Conservation (phyloP, 2,797 vertebrate genomes). For the Myotis daubentonii region DNA sequence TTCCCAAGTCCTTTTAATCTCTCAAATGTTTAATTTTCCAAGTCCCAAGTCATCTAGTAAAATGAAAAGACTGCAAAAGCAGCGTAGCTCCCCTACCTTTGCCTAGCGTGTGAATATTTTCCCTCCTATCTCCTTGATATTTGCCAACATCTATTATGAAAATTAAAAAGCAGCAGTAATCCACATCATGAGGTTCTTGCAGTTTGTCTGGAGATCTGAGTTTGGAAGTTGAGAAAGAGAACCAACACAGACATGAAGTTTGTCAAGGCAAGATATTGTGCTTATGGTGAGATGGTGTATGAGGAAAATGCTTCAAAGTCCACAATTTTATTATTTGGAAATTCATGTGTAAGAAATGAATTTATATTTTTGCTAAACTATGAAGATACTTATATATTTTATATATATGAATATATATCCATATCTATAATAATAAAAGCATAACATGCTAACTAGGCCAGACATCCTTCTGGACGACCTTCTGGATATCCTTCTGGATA, state of each 20-base stretch:
- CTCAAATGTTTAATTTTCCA: conserved; percentile 76
- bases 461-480: too few relatives aligned
- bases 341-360: background rate
- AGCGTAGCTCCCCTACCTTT: background rate
- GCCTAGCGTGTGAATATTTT: background rate
- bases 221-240: background rate
- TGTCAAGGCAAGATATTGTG: background rate
- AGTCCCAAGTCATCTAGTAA: conserved; percentile 65
- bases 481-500: too few relatives aligned
- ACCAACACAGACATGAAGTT: background rate
- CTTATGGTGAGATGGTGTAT: background rate
- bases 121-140: conserved; percentile 27
- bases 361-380: background rate
- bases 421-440: too few relatives aligned
- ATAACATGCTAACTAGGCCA: too few relatives aligned
- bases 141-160: conserved; percentile 34
- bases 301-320: background rate
- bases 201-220: conserved; percentile 38
- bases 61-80: conserved; percentile 60
- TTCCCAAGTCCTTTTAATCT: conserved; percentile 70
- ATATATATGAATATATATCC: background rate
- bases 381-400: background rate
- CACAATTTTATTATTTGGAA: background rate
- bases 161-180: conserved; percentile 62
- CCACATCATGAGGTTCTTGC: background rate